Evolutionary conservation across 1,140 invertebrate genomes (phyloP).

Genomic region (Littorina saxatilis): DNA sequence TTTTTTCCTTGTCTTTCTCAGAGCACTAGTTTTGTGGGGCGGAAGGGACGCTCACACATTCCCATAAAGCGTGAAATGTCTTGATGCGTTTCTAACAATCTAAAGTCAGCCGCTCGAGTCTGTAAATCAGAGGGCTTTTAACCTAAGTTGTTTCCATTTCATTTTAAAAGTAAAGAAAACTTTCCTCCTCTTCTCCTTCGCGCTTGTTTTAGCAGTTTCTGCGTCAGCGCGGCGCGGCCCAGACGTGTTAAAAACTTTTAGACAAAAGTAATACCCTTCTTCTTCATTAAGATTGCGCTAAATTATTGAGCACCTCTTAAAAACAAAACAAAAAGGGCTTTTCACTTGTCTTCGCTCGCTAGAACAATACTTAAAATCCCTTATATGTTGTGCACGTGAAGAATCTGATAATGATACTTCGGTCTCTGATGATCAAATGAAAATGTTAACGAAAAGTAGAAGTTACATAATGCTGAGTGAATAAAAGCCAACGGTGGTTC

Average conservation of each 20-base stretch:
- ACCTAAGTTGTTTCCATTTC: conserved; percentile 29
- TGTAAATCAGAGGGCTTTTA: conserved; percentile 22
- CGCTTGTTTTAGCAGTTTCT: neutral
- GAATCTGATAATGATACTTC: no score
- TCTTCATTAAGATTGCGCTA: neutral
- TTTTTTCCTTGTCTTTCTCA: neutral
- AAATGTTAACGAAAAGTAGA: no score
- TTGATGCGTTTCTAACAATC: conserved; percentile 13
- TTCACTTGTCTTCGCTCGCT: no score
- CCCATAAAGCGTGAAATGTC: conserved; percentile 12
- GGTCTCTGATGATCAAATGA: no score
- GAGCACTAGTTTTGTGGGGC: neutral
- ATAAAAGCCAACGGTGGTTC: no score
- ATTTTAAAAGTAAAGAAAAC: neutral
- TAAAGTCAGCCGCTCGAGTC: neutral
- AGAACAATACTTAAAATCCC: no score
- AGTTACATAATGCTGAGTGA: no score
- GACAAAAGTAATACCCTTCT: conserved; percentile 18
- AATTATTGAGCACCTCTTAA: no score
- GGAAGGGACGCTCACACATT: neutral
- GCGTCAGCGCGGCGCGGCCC: no score
- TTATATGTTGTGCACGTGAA: no score
- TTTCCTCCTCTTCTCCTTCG: neutral
- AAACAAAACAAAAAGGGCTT: no score
- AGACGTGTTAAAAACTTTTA: conserved; percentile 25